phyloP scores from a whole-genome alignment of 2,888 invertebrate species.

The Horisme vitalbata region DNA sequence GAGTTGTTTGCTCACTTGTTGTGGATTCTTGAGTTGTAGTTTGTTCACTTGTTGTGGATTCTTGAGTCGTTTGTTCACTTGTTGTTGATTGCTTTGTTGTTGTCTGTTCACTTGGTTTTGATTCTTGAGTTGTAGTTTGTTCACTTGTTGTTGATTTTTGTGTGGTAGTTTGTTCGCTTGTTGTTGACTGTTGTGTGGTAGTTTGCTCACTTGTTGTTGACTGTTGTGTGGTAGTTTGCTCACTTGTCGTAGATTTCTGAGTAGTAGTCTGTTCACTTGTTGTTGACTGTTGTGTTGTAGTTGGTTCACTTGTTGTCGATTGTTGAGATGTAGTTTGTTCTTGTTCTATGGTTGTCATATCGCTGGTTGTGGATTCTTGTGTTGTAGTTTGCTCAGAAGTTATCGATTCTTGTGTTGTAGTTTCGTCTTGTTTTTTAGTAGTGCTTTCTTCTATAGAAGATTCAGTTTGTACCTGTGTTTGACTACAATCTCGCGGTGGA shows the following conservation, averaged over 20 bases:
- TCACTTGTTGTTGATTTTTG: slow-evolving; percentile 33
- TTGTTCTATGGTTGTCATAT: slow-evolving; percentile 31
- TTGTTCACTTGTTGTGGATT: slow-evolving; percentile 34
- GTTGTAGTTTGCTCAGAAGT: slow-evolving; percentile 37
- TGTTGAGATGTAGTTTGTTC: slow-evolving; percentile 30
- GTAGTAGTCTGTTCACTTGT: slow-evolving; percentile 36
- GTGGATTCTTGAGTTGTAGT: slow-evolving; percentile 33
- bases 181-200: slow-evolving; percentile 36
- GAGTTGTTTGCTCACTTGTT: slow-evolving; percentile 33
- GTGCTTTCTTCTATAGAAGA: slow-evolving; percentile 39
- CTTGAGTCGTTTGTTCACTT: slow-evolving; percentile 36
- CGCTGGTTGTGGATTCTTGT: slow-evolving; percentile 29
- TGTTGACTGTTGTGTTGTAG: slow-evolving; percentile 24
- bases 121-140: slow-evolving; percentile 29
- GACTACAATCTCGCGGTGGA: slow-evolving; percentile 76
- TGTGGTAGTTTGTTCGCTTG: slow-evolving; percentile 32
- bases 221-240: slow-evolving; percentile 32
- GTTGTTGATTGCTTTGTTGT: slow-evolving; percentile 32
- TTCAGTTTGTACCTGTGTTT: slow-evolving; percentile 49
- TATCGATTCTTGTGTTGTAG: slow-evolving; percentile 28
- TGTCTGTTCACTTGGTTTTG: slow-evolving; percentile 35
- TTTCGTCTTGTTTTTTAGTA: slow-evolving; percentile 18
- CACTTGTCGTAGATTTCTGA: slow-evolving; percentile 28
- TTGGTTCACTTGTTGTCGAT: slow-evolving; percentile 27
- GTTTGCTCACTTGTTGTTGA: slow-evolving; percentile 36